Evolutionary conservation across 2,888 invertebrate species (phyloP), one percentile per base, ranked within the genome.

Genomic region (Oxyscelio sp.): DNA sequence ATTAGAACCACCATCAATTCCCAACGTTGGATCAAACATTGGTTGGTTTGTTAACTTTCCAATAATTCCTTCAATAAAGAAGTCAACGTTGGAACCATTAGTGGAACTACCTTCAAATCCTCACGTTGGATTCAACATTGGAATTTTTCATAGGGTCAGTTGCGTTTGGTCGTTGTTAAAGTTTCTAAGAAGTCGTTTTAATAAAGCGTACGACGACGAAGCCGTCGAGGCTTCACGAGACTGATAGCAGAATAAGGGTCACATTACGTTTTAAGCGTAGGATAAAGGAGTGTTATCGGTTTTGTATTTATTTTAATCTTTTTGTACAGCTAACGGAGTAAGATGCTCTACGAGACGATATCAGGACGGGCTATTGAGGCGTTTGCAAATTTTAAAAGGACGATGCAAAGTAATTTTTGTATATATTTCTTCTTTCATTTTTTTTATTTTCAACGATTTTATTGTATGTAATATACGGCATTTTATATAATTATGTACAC

Each of bases 391-490:
- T 40, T 40, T 40, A n/a, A n/a, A n/a, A 6, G 40, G 40, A 40
- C 52, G 6, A 50, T 2, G 27, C 27, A 31, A 31, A 5, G 15
- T 5, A 45, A 56, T 24, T 6, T 50, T 21, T 71, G 43, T 56
- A 70, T 56, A 40, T 45, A n/a, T n/a, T n/a, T n/a, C n/a, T n/a
- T n/a, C n/a, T n/a, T n/a, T n/a, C n/a, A n/a, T n/a, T n/a, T 45
- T 50, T 34, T 58, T 58, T 70, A 58, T 70, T 43, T 56, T 34
- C 43, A 31, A 31, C 48, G 43, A 68, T 21, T 54, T 43, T 15
- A 68, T 54, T 68, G 27, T 40, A 40, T 40, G 40, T 40, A 40
- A 40, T 40, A 40, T 40, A 40, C n/a, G 40, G 40, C 40, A n/a
- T 40, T 40, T 40, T 40, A n/a, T 40, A 40, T 40, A 5, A 34